Percentiles rank a stretch among this genome's conserved stretches.
Evolutionary conservation across 2,888 invertebrate genomes (phyloP).

Genomic region (Acanthosepion lycidas): DNA sequence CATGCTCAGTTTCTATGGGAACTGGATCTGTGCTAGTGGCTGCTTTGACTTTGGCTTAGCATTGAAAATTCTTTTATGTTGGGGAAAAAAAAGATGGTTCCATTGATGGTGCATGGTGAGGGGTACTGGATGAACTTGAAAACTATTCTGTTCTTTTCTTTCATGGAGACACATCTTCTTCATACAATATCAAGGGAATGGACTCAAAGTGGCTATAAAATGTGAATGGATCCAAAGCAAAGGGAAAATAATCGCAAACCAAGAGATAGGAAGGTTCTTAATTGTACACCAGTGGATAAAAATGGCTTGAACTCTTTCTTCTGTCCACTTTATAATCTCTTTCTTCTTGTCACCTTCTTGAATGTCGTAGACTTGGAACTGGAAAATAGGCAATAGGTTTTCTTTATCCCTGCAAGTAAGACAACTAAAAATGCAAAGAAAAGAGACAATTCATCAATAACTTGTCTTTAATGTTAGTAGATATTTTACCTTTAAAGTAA

Average conservation of each 20-base stretch:
- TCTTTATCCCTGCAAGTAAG: not conserved
- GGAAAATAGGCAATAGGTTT: not conserved
- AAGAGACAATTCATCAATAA: no score
- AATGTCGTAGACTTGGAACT: not conserved
- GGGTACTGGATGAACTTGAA: not conserved
- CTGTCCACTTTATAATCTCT: not conserved
- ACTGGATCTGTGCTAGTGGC: not conserved
- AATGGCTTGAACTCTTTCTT: not conserved
- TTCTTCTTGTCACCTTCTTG: slow-evolving; percentile 1
- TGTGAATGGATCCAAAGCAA: not conserved
- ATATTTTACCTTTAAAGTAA: no score
- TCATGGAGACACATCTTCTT: not conserved
- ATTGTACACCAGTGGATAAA: slow-evolving; percentile 16
- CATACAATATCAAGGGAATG: not conserved
- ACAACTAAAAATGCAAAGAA: no score
- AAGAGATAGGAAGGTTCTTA: not conserved
- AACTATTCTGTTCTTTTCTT: not conserved
- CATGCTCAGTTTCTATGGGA: not conserved
- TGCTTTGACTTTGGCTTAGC: not conserved
- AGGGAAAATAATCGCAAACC: not conserved
- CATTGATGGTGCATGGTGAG: not conserved
- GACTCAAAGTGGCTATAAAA: slow-evolving; percentile 4
- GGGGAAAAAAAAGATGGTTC: not conserved
- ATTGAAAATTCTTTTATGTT: not conserved
- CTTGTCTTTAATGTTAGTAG: no score